Conservation (phyloP, 1,140 invertebrate genomes). For the Pemphigus obesinymphae region DNA sequence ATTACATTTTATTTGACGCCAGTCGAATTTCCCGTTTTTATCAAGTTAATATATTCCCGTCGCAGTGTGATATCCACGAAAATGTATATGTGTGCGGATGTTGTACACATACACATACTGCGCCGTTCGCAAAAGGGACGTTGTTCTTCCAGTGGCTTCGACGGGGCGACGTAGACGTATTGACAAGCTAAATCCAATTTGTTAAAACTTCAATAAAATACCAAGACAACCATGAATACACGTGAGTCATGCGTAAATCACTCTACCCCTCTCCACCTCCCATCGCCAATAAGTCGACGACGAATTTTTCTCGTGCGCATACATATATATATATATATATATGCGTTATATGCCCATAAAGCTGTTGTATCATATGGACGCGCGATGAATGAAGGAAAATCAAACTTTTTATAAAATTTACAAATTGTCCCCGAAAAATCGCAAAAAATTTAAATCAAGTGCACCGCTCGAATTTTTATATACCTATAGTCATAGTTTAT, state of each 20-base stretch:
- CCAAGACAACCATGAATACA: conserved; percentile 29
- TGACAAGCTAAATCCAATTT: conserved; percentile 40
- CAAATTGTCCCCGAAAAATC: too few species aligned
- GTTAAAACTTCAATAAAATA: conserved; percentile 37
- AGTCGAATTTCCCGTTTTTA: conserved; percentile 39
- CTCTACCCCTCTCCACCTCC: background rate
- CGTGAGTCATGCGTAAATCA: conserved; percentile 37
- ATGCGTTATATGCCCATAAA: too few species aligned
- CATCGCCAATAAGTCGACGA: background rate
- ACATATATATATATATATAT: too few species aligned
- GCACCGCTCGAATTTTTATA: too few species aligned
- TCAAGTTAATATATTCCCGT: conserved; percentile 35
- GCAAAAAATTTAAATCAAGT: too few species aligned
- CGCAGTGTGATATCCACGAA: background rate
- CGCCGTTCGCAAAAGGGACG: background rate
- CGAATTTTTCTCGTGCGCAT: background rate
- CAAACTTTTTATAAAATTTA: too few species aligned
- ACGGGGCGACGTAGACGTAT: conserved; percentile 33
- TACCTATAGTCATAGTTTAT: too few species aligned
- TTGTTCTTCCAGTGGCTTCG: background rate
- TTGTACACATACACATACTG: background rate
- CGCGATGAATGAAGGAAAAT: too few species aligned
- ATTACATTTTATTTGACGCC: conserved; percentile 41
- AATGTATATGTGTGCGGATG: background rate
- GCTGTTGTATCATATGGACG: too few species aligned